Conservation (phyloP, 2,888 invertebrate genomes). For the Andrena fulva region DNA sequence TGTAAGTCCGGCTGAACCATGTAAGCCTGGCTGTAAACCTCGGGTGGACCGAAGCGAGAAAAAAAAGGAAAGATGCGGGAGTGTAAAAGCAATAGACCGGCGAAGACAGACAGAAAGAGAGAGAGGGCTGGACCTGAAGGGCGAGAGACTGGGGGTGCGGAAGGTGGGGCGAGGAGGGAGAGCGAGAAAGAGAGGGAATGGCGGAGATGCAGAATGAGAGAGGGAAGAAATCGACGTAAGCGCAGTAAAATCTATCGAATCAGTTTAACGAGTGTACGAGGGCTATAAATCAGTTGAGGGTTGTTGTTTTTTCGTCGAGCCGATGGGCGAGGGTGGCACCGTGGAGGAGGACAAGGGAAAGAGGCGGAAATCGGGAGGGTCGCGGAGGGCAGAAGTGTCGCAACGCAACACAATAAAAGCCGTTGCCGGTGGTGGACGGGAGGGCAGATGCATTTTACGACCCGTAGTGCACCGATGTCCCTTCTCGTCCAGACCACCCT, state of each 20-base stretch:
- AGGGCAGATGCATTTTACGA: conserved; percentile 81
- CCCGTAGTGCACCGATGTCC: conserved; percentile 70
- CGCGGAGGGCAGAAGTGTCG: conserved; percentile 59
- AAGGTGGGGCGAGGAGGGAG: no score
- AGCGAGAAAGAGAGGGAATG: conserved; percentile 4
- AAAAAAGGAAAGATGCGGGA: conserved; percentile 28
- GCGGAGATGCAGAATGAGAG: conserved; percentile 24
- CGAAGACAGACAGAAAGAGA: conserved; percentile 33
- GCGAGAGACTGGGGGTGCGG: not conserved
- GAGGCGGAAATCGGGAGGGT: conserved; percentile 44
- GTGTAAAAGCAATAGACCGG: conserved; percentile 59
- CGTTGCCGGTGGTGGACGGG: conserved; percentile 68
- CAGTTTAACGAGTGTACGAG: conserved; percentile 82
- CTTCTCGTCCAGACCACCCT: conserved; percentile 34
- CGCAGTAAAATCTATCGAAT: conserved; percentile 83
- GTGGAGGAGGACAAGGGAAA: conserved; percentile 48
- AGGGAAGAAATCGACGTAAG: conserved; percentile 75
- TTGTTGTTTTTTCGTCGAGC: conserved; percentile 73
- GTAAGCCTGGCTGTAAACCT: conserved; percentile 77
- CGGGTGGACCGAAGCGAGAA: conserved; percentile 66
- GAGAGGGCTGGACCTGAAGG: conserved; percentile 3
- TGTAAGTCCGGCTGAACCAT: conserved; percentile 66
- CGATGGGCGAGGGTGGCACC: conserved; percentile 55
- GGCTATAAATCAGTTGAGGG: conserved; percentile 81
- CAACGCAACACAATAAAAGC: conserved; percentile 76